Evolutionary conservation across 2,888 invertebrate species (phyloP), one percentile per base, ranked within the genome.

Genomic region (Hyppa rectilinea): DNA sequence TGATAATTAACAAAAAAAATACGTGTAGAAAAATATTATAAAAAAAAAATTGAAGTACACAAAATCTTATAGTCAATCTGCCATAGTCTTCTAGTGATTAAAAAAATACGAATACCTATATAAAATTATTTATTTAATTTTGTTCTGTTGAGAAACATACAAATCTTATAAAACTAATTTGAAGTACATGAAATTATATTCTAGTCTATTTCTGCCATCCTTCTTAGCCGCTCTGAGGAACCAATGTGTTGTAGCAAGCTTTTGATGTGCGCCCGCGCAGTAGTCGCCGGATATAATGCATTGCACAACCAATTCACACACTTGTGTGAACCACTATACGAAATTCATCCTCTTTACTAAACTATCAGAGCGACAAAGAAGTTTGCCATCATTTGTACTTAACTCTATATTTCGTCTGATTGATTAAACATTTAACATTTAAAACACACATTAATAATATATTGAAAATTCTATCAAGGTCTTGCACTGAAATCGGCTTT

Each of bases 21-120:
- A 26, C 26, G 20, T 52, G 20, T 20, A 26, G 17, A 23, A 17
- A 60, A 20, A 34, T 23, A 10, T 34, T 61, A 50, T 26, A 29
- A n/a, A 36, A 10, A 52, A 26, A 4, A 9, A 10, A n/a, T 29
- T 36, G 5, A 68, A 40, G 4, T 62, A 52, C 20, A 23, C 50
- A 20, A 17, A 43, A 36, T 68, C 17, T 68, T 68, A 68, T 38
- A 29, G n/a, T n/a, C n/a, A n/a, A n/a, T n/a, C n/a, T n/a, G n/a
- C n/a, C n/a, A n/a, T n/a, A n/a, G 9, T 47, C 12, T 23, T 23
- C 0, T 50, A 52, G 52, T 52, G 29, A 10, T 29, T 10, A 56
- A 56, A 56, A 55, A 26, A 36, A 38, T 4, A 56, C 10, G 36
- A 9, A 23, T 56, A 17, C 4, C 4, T 29, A 10, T 56, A 26